Evolutionary conservation across 2,888 invertebrate genomes (phyloP).

Genomic region (Terebella lapidaria): DNA sequence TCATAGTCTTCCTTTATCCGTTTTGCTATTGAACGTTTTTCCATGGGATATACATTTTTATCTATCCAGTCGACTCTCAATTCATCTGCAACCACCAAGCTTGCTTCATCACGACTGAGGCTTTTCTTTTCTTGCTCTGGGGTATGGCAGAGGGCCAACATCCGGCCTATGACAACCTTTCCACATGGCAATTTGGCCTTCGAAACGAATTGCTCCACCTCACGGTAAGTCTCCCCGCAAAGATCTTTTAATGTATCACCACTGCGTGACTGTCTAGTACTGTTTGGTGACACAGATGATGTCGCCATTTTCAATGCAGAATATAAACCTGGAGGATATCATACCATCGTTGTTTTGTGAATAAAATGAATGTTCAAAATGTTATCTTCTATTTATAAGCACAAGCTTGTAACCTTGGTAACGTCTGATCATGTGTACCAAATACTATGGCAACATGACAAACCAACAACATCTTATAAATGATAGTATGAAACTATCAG

Average conservation of each 20-base stretch:
- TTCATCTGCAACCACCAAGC: neutral
- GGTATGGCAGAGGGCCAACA: neutral
- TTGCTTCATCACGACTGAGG: neutral
- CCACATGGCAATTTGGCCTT: neutral
- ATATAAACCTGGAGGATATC: too few species aligned
- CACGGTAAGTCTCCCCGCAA: neutral
- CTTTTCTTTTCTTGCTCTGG: neutral
- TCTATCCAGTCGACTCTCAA: neutral
- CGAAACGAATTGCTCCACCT: neutral
- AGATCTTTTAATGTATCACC: neutral
- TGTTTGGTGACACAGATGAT: too few species aligned
- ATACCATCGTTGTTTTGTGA: too few species aligned
- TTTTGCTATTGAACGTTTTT: neutral
- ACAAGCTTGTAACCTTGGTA: too few species aligned
- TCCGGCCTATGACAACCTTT: neutral
- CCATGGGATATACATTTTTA: conserved; percentile 4
- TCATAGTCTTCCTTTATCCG: too few species aligned
- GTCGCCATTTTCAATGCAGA: too few species aligned
- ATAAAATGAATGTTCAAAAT: too few species aligned
- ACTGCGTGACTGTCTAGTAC: neutral
- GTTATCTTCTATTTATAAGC: too few species aligned
- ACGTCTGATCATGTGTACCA: too few species aligned
- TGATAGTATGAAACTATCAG: too few species aligned
- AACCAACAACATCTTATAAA: too few species aligned
- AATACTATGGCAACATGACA: too few species aligned